A percentile compares a stretch with the other conserved stretches of the same genome.
phyloP scores from a whole-genome alignment of 2,113 vertebrate genomes.

The Ictidomys tridecemlineatus region DNA sequence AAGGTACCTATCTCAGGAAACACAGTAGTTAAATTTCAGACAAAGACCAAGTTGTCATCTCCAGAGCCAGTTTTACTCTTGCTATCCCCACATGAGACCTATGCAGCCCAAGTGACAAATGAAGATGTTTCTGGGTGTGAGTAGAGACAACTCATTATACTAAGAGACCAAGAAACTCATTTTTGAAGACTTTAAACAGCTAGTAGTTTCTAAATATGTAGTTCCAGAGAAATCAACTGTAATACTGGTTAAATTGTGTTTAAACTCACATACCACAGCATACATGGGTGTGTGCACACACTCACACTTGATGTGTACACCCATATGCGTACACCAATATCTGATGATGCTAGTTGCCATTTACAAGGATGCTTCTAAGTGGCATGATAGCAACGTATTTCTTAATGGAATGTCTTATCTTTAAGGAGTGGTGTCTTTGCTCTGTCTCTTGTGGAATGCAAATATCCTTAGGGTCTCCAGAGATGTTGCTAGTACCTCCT shows the following conservation, averaged over 20 bases:
- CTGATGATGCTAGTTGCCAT: neutral
- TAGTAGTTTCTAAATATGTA: conserved; percentile 8
- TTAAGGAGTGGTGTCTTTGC: conserved; percentile 31
- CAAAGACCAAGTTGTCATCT: neutral
- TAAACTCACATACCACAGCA: neutral
- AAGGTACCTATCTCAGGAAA: neutral
- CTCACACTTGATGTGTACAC: neutral
- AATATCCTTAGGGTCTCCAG: conserved; percentile 40
- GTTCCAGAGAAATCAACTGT: neutral
- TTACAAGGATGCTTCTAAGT: neutral
- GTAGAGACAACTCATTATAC: neutral
- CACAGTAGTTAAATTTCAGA: neutral
- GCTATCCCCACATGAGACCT: neutral
- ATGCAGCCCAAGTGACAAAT: neutral
- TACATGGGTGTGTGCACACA: neutral
- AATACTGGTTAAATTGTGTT: neutral
- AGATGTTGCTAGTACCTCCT: accelerated
- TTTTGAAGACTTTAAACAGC: neutral
- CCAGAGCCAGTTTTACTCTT: neutral
- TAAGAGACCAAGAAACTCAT: neutral
- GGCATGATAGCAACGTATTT: neutral
- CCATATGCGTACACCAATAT: neutral
- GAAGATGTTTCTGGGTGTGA: neutral
- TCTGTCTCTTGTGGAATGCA: neutral
- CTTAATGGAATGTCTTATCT: conserved; percentile 60